A percentile compares a stretch with the other conserved stretches of the same genome.
These are phyloP conservation scores for Panthera uncia DNA, from an alignment of 2,113 vertebrate genomes.

Conservation along the genomic window DNA sequence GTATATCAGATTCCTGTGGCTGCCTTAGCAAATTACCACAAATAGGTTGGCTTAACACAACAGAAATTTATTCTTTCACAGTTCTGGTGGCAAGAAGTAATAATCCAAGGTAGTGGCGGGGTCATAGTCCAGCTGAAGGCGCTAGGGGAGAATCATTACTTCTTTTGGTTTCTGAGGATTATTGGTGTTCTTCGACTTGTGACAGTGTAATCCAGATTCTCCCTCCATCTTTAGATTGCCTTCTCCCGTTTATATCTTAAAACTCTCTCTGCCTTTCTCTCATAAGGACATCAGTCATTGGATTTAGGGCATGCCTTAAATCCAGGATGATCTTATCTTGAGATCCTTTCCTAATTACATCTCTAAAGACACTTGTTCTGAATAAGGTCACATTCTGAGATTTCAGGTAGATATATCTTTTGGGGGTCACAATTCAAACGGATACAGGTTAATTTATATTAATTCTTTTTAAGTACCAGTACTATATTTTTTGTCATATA, in stretches of 20 bases:
- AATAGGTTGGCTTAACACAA: neutral
- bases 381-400: neutral
- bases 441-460: neutral
- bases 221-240: neutral
- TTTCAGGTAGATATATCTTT: neutral
- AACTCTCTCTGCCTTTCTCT: neutral
- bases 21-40: neutral
- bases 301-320: neutral
- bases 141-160: neutral
- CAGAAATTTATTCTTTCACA: neutral
- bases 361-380: neutral
- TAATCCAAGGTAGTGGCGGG: neutral
- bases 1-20: neutral
- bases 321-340: neutral
- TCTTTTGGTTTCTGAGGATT: too few species aligned
- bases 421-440: neutral
- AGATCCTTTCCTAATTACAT: neutral
- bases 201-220: too few species aligned
- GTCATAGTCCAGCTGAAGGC: fast-evolving
- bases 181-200: too few species aligned
- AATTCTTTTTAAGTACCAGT: neutral
- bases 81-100: neutral
- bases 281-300: neutral
- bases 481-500: neutral
- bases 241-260: neutral